These are phyloP conservation scores for Rhizomys pruinosus DNA, from an alignment of 2,113 vertebrate species.

Conservation along the genomic window DNA sequence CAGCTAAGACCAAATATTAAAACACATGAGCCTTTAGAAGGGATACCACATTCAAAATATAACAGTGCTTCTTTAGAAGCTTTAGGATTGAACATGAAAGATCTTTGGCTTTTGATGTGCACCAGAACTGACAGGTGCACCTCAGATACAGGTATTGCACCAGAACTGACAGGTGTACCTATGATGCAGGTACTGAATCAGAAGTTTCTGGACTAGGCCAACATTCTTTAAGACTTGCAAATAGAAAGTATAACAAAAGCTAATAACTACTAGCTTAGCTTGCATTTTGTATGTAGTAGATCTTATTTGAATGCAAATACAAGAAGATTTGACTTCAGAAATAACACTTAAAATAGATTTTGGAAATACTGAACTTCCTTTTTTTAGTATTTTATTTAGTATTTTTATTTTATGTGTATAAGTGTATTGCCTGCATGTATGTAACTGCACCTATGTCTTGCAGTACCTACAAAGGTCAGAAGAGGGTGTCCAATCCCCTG, in stretches of 20 bases:
- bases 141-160: not conserved
- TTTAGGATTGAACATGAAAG: not conserved
- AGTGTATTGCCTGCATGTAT: too few species aligned
- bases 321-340: slow-evolving; percentile 34
- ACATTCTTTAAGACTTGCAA: not conserved
- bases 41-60: too few species aligned
- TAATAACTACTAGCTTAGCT: not conserved
- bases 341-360: not conserved
- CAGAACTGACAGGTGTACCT: not conserved
- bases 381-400: too few species aligned
- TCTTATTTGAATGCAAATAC: not conserved
- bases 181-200: slow-evolving; percentile 14
- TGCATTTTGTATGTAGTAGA: not conserved
- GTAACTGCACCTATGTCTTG: too few species aligned
- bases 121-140: not conserved
- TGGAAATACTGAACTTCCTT: not conserved
- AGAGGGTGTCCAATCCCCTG: too few species aligned
- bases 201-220: not conserved
- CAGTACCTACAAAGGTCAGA: too few species aligned
- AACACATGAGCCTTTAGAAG: too few species aligned
- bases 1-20: too few species aligned
- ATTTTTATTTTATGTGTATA: too few species aligned
- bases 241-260: not conserved
- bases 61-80: not conserved
- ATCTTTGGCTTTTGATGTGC: not conserved